Percentiles rank a stretch among this genome's conserved stretches.
These are phyloP conservation scores for Etheostoma nigrum DNA, from an alignment of 2,797 vertebrate species.

Conservation along the genomic window DNA sequence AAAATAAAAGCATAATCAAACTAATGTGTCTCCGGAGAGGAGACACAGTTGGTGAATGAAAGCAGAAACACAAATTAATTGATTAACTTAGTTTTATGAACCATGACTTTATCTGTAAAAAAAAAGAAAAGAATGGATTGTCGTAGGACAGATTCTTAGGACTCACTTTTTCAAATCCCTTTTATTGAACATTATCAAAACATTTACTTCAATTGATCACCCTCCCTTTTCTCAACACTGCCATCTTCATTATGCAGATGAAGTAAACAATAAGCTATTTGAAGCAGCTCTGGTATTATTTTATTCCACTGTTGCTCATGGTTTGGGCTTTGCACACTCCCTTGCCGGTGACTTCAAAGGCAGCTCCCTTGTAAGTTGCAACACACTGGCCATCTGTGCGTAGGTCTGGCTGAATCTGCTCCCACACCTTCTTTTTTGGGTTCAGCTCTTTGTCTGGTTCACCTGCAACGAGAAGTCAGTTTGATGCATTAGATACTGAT, in stretches of 20 bases:
- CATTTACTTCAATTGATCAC: slow-evolving; percentile 64
- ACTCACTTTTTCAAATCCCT: slow-evolving; percentile 61
- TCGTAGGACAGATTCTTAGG: slow-evolving; percentile 24
- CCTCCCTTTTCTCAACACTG: slow-evolving; percentile 48
- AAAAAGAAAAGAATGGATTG: background rate
- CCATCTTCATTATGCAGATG: slow-evolving; percentile 32
- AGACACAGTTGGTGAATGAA: slow-evolving; percentile 28
- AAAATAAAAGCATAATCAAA: slow-evolving; percentile 65
- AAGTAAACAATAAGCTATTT: slow-evolving; percentile 55
- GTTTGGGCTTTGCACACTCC: slow-evolving; percentile 94
- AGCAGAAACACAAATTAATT: slow-evolving; percentile 45
- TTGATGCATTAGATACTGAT: slow-evolving; percentile 18
- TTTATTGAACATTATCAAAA: slow-evolving; percentile 86
- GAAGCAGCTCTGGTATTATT: slow-evolving; percentile 78
- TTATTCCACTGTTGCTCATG: slow-evolving; percentile 95
- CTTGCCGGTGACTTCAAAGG: slow-evolving; percentile 94
- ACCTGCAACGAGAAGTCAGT: slow-evolving; percentile 80
- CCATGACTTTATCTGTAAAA: slow-evolving; percentile 25
- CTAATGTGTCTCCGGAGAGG: slow-evolving; percentile 48
- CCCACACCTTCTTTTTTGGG: slow-evolving; percentile 99
- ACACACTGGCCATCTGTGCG: slow-evolving; percentile 89
- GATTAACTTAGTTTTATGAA: slow-evolving; percentile 37
- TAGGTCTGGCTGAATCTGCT: slow-evolving; percentile 96
- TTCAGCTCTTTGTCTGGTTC: slow-evolving; percentile 97
- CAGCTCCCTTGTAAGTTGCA: slow-evolving; percentile 94